Conservation (phyloP, 2,888 invertebrate species). For the Nomada ferruginata region DNA sequence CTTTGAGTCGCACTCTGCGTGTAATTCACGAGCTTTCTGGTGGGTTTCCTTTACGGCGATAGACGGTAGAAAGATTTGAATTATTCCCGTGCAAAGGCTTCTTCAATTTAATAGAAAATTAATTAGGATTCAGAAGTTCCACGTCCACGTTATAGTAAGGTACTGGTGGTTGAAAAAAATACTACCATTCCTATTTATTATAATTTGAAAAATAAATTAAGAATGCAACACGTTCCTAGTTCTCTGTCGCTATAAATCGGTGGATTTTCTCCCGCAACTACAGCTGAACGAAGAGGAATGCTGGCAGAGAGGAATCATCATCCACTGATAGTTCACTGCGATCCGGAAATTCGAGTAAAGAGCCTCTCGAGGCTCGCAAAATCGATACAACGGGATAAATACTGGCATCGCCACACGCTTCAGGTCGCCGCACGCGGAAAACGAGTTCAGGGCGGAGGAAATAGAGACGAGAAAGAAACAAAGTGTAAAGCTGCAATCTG, state of each 20-base stretch:
- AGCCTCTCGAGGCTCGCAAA: not conserved
- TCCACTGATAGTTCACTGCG: not conserved
- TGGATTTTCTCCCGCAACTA: not conserved
- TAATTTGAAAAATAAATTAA: too few species aligned
- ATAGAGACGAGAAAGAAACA: not conserved
- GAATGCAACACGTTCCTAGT: too few species aligned
- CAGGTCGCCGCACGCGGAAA: not conserved
- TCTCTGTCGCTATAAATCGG: not conserved
- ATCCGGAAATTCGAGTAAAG: not conserved
- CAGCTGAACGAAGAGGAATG: not conserved
- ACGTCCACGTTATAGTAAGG: too few species aligned
- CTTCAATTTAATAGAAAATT: too few species aligned
- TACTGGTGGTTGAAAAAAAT: too few species aligned
- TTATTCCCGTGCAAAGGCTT: too few species aligned
- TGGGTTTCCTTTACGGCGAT: not conserved
- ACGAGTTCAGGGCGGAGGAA: not conserved
- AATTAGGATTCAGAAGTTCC: too few species aligned
- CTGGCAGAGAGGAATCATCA: not conserved
- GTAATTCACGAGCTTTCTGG: not conserved
- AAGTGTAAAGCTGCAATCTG: slow-evolving; percentile 35
- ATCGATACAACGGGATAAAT: slow-evolving; percentile 27
- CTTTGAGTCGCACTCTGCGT: slow-evolving; percentile 4
- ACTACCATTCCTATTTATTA: too few species aligned
- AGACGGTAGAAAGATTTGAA: not conserved
- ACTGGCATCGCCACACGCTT: not conserved